Base-by-base conservation (phyloP, 2,113 vertebrate species). In the Cyphomyrus plagiostoma region DNA sequence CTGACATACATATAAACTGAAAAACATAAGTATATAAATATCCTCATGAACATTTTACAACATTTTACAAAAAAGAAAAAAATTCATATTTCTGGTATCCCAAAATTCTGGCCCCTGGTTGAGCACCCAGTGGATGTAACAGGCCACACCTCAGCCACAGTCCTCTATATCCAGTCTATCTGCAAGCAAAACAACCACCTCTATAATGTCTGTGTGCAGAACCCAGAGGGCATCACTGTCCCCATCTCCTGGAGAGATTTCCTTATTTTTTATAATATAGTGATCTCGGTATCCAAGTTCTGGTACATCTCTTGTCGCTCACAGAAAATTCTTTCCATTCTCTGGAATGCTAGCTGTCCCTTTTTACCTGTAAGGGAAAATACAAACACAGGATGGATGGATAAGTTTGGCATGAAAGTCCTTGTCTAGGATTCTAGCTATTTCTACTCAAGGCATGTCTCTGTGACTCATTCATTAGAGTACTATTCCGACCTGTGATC, bases 271-370 rank as follows among this genome's bases (percentile, higher is more conserved):
- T 80, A 96, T 49, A 96, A 92, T 66, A 96, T 93, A 0, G 96
- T 96, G 35, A 95, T 95, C 92, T 96, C 94, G 0, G 95, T 96
- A 93, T 96, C 94, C 23, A 93, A 88, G 92, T 96, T 96, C 92
- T 90, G 92, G 66, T 95, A 96, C 0, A 90, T 92, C 89, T 96
- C 95, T 90, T 96, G 93, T 90, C 94, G 89, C 89, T 95, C 94
- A 13, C 86, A 46, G 89, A 91, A 91, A 50, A 96, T 93, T 92
- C 93, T 93, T 50, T 96, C 95, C 95, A 96, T 96, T 89, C 85
- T 93, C 93, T 95, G 95, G 89, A 96, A 96, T 19, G 95, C 95
- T n/a, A 89, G 42, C 52, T 93, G 91, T 1, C 95, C 95, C 70
- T 95, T 95, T 87, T 95, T 95, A 92, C 95, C 96, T 96, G 26